Evolutionary conservation across 2,113 vertebrate species (phyloP).

Genomic region (Bufo bufo): DNA sequence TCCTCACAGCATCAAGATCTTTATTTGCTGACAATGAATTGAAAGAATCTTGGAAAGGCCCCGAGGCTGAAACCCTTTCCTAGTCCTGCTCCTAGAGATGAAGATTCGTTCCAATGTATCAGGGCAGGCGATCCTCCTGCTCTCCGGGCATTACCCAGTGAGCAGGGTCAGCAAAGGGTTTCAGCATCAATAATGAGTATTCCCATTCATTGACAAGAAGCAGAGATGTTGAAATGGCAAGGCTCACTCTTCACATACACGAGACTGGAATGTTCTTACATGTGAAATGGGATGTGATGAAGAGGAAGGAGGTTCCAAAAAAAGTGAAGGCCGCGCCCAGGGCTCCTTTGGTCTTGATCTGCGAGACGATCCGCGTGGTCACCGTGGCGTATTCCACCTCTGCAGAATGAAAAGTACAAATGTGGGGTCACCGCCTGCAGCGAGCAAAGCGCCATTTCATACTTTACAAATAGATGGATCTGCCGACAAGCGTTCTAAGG

Average conservation of each 20-base stretch:
- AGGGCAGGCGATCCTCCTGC: neutral
- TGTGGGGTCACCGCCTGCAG: no score
- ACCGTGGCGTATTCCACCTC: conserved; percentile 92
- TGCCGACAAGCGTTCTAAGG: no score
- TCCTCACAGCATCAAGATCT: no score
- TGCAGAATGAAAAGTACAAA: conserved; percentile 60
- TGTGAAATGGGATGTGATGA: conserved; percentile 97
- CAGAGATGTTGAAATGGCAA: neutral
- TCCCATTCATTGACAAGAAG: neutral
- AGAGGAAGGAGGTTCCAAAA: conserved; percentile 97
- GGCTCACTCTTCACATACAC: no score
- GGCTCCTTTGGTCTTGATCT: conserved; percentile 98
- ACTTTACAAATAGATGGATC: no score
- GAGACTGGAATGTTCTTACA: conserved; percentile 79
- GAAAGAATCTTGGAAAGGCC: no score
- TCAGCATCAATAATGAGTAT: neutral
- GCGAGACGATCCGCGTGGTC: conserved; percentile 94
- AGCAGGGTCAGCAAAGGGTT: neutral
- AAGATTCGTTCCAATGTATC: neutral
- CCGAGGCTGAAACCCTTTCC: no score
- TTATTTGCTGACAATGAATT: no score
- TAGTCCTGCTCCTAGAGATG: neutral
- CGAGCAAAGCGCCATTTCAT: no score
- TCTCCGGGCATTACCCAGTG: no score
- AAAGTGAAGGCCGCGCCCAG: conserved; percentile 90